phyloP scores from a whole-genome alignment of 2,113 vertebrate genomes.

The Platysternon megacephalum region DNA sequence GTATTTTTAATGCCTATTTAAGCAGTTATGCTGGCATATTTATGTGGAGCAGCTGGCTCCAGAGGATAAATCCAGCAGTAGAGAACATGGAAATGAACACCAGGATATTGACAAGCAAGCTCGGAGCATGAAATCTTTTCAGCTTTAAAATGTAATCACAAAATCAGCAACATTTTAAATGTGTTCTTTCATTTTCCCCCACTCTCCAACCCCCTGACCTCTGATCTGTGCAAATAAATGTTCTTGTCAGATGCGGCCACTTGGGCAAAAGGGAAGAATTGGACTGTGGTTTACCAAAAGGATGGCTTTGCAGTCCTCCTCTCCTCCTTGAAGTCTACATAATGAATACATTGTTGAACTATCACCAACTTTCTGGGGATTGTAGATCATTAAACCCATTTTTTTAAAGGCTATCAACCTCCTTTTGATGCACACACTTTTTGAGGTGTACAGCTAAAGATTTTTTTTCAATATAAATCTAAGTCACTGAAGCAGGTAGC shows the following conservation, averaged over 20 bases:
- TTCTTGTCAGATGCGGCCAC: neutral
- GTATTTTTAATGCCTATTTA: neutral
- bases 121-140: neutral
- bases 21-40: neutral
- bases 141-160: neutral
- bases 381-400: neutral
- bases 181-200: neutral
- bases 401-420: neutral
- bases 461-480: slow-evolving; percentile 10
- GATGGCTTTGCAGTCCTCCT: slow-evolving; percentile 1
- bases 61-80: neutral
- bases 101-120: rapidly evolving
- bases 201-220: neutral
- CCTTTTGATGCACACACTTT: neutral
- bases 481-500: neutral
- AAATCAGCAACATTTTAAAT: neutral
- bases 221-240: neutral
- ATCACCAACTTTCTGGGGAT: neutral
- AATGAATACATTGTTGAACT: neutral
- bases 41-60: neutral
- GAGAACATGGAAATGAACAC: neutral
- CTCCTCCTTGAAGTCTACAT: neutral
- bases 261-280: neutral
- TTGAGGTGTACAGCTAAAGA: neutral
- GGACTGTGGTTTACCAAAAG: neutral